Evolutionary conservation across 2,888 invertebrate genomes (phyloP), one percentile per base, ranked within the genome.

Genomic region (Meloe dianella): DNA sequence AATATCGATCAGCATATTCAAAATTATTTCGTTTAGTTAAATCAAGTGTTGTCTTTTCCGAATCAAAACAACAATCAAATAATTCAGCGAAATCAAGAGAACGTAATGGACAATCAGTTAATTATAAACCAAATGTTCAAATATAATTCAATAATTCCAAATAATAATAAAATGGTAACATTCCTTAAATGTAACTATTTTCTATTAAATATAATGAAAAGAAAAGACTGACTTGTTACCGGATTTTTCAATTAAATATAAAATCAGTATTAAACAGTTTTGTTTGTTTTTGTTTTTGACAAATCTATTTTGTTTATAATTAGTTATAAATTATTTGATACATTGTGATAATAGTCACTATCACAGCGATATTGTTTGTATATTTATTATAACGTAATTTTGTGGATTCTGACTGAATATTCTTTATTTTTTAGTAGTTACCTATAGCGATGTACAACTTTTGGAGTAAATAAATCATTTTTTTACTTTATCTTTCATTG

Each of bases 1-100:
- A 94, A 77, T 96, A 96, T 80, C 79, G 88, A 68, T 86, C 88
- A 1, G 89, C 89, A 0, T 89, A 89, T 76, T 85, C 85, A 3
- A 87, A 88, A 74, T 79, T 89, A 24, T 82, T 89, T 10, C 85
- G 77, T 63, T 75, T 80, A 54, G 77, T 83, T 27, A 82, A 78
- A 71, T 78, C 80, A 7, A 82, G 80, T 66, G 79, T 81, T 35
- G 77, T 72, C 8, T 77, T 80, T 66, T 78, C 79, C 2, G 79
- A 80, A 65, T 80, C 80, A 0, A 77, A 75, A 65, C 78, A 77
- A 61, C 71, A 67, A 22, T 77, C 79, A n/a, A 65, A 68, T 56
- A 71, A 69, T 60, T 73, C 73, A 14, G 65, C 74, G 20, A 77
- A 76, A 64, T 74, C 77, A 17, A 77, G 72, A 65, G 74, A 76